Conservation (phyloP, 2,888 invertebrate species). For the Cinara cedri region DNA sequence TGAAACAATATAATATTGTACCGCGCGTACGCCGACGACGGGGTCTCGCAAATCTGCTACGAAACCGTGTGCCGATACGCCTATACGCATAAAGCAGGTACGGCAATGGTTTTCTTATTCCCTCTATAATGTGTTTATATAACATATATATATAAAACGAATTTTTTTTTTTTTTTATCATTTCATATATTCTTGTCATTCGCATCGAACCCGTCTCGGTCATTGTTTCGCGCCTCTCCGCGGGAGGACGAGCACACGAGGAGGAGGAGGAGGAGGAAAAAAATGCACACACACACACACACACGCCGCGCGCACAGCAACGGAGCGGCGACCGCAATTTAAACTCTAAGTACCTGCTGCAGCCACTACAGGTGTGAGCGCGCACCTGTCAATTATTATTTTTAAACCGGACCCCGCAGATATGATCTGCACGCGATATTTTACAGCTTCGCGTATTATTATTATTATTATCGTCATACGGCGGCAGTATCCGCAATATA, state of each 20-base stretch:
- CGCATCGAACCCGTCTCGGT: constrained; percentile 38
- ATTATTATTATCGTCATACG: no score
- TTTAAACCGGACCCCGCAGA: constrained; percentile 40
- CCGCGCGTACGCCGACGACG: background rate
- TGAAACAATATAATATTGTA: no score
- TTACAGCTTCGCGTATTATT: constrained; percentile 35
- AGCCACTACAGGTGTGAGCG: constrained; percentile 39
- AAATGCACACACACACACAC: constrained; percentile 3
- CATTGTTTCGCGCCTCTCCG: constrained; percentile 37
- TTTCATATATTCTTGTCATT: constrained; percentile 30
- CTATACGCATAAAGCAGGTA: background rate
- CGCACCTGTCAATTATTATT: constrained; percentile 50
- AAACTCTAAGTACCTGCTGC: background rate
- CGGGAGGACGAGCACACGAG: background rate
- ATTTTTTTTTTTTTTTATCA: background rate
- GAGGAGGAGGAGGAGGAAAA: background rate
- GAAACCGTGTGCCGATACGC: background rate
- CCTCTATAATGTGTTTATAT: background rate
- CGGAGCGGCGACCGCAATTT: constrained; percentile 20
- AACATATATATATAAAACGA: background rate
- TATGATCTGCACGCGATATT: constrained; percentile 56
- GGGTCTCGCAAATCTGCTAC: background rate
- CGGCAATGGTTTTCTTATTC: background rate
- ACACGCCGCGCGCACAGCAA: background rate
- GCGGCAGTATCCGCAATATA: no score